Base-by-base conservation (phyloP, 2,888 invertebrate species). In the Cryptocheilus praepositus region DNA sequence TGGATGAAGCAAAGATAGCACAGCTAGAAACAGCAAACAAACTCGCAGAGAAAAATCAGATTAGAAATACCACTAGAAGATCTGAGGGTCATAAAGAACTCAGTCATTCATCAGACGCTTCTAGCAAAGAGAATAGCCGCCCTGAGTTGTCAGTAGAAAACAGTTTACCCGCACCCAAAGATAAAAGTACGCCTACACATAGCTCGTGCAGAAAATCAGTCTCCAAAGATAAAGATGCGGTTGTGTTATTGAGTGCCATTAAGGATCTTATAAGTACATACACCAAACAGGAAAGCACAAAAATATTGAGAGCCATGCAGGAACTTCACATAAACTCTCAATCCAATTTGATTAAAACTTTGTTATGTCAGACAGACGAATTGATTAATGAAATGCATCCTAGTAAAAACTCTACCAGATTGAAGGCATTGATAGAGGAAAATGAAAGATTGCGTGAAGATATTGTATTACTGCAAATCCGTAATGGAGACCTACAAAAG, bases 221-320 rank as follows among this genome's bases (percentile, higher is more conserved):
- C n/a, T n/a, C 70, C 3, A 80, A 79, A 51, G 73, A 81, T 13
- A 49, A 15, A 7, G 85, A 87, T 70, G 71, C 83, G 4, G 76
- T 82, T 15, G 73, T 74, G 2, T 74, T 88, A 46, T 65, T 88
- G 7, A 85, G 70, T 64, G 81, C 83, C 5, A 80, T 88, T 4
- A 87, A 87, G 59, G 87, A 88, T 54, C 61, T 87, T 4, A 75
- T 88, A 11, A 85, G 83, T 43, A 77, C 74, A 3, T 83, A 83
- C 36, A 83, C 86, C 0, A 85, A 85, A 59, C 79, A 84, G 22
- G 88, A 88, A 62, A 84, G 83, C 54, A 70, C 78, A 3, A 87
- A 85, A 66, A 79, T 88, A 22, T 59, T 87, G 55, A 77, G 71
- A 18, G 66, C 82, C 0, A 81, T 88, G 77, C 80, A 84, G 55